Conservation (phyloP, 2,888 invertebrate species). For the Graphium colonna region DNA sequence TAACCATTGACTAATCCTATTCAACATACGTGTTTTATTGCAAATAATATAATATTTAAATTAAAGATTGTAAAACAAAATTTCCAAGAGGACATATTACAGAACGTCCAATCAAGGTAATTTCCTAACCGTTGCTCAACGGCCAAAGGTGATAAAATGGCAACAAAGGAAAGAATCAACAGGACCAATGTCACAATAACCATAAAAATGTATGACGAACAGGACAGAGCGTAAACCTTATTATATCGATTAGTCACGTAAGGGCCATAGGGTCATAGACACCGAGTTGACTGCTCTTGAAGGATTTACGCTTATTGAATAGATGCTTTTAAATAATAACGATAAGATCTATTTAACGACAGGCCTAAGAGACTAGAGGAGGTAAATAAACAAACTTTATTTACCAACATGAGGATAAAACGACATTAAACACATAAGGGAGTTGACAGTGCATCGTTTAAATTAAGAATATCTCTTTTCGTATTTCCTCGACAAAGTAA, state of each 20-base stretch:
- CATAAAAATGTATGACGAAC: constrained; percentile 53
- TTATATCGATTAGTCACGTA: constrained; percentile 71
- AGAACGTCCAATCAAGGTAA: not conserved
- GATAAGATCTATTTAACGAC: constrained; percentile 28
- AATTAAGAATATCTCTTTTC: constrained; percentile 5
- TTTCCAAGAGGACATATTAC: constrained; percentile 1
- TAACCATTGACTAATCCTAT: not conserved
- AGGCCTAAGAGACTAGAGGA: constrained; percentile 17
- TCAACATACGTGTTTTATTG: not conserved
- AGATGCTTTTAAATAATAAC: constrained; percentile 41
- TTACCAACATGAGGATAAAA: constrained; percentile 12
- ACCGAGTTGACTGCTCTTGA: constrained; percentile 33
- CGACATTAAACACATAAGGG: constrained; percentile 12
- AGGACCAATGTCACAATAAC: constrained; percentile 50
- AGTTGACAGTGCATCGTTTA: constrained; percentile 1
- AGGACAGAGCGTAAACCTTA: constrained; percentile 45
- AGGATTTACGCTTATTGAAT: constrained; percentile 62
- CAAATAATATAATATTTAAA: not conserved
- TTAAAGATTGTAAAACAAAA: not conserved
- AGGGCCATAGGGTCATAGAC: constrained; percentile 66
- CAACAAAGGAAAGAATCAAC: constrained; percentile 42
- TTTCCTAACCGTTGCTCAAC: constrained; percentile 14
- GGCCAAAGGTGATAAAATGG: constrained; percentile 25
- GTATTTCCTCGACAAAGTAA: constrained; percentile 1
- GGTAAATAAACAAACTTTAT: constrained; percentile 12